These are phyloP conservation scores for Oreochromis aureus DNA, from an alignment of 2,113 vertebrate genomes.

Conservation along the genomic window DNA sequence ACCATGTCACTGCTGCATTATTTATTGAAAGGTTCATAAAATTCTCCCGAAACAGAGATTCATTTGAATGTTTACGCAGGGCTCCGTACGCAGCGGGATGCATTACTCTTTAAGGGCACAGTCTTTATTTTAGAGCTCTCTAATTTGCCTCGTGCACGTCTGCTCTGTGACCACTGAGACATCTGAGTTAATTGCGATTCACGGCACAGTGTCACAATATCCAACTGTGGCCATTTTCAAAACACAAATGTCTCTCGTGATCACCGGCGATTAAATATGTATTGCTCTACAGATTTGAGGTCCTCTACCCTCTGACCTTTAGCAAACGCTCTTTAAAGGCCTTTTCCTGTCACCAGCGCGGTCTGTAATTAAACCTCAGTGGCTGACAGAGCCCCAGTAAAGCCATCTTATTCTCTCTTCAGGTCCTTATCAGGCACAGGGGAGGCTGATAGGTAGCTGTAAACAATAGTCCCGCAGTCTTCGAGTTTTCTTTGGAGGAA, in stretches of 20 bases:
- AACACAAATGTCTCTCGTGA: constrained; percentile 11
- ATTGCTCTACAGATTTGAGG: constrained; percentile 46
- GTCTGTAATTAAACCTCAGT: constrained; percentile 70
- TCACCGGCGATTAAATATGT: constrained; percentile 55
- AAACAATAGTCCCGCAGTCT: constrained; percentile 60
- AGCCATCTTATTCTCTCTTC: constrained; percentile 47
- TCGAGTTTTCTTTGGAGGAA: constrained; percentile 25
- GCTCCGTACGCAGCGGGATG: not conserved
- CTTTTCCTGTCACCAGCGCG: constrained; percentile 21
- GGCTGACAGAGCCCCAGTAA: constrained; percentile 57
- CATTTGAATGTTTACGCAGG: not conserved
- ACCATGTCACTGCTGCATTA: not conserved
- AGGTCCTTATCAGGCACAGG: constrained; percentile 57
- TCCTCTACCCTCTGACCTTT: constrained; percentile 56
- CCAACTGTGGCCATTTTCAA: constrained; percentile 8
- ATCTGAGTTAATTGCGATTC: constrained; percentile 1
- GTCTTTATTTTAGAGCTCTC: not conserved
- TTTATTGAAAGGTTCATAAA: constrained; percentile 27
- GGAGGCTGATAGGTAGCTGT: constrained; percentile 41
- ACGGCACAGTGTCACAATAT: not conserved
- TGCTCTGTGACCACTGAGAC: not conserved
- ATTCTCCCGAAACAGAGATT: not conserved
- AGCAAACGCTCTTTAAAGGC: constrained; percentile 27
- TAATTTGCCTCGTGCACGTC: not conserved
- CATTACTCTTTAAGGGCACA: not conserved